These are phyloP conservation scores for Eilema sororculum DNA, from an alignment of 2,888 invertebrate species.

Conservation along the genomic window DNA sequence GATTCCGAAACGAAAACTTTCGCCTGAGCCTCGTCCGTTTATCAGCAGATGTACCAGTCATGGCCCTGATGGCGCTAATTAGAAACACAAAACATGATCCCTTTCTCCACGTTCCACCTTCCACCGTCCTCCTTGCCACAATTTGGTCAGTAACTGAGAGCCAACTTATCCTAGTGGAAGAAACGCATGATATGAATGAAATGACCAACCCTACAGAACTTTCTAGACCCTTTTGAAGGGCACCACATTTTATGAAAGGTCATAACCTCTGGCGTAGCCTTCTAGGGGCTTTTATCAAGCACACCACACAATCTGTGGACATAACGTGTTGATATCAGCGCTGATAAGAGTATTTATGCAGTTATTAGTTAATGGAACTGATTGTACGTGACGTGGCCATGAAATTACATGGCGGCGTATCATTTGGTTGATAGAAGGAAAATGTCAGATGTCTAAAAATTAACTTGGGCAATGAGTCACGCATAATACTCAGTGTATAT, in stretches of 20 bases:
- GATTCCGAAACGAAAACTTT: too few relatives aligned
- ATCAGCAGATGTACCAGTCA: too few relatives aligned
- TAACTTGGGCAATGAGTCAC: too few relatives aligned
- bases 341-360: constrained; percentile 2
- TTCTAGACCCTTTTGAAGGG: neutral
- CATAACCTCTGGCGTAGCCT: neutral
- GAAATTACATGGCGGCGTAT: constrained; percentile 3
- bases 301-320: neutral
- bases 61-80: too few relatives aligned
- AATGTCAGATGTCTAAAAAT: neutral
- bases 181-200: neutral
- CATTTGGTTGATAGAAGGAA: neutral
- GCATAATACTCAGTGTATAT: too few relatives aligned
- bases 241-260: neutral
- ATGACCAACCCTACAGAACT: neutral
- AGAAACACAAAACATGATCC: too few relatives aligned
- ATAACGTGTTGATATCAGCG: constrained; percentile 6
- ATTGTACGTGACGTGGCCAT: neutral
- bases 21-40: too few relatives aligned
- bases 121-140: neutral
- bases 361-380: constrained; percentile 7
- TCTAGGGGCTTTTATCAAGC: neutral
- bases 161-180: too few relatives aligned
- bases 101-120: too few relatives aligned
- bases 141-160: too few relatives aligned